phyloP scores from a whole-genome alignment of 1,140 invertebrate species.

The Pseudomyrmex gracilis region DNA sequence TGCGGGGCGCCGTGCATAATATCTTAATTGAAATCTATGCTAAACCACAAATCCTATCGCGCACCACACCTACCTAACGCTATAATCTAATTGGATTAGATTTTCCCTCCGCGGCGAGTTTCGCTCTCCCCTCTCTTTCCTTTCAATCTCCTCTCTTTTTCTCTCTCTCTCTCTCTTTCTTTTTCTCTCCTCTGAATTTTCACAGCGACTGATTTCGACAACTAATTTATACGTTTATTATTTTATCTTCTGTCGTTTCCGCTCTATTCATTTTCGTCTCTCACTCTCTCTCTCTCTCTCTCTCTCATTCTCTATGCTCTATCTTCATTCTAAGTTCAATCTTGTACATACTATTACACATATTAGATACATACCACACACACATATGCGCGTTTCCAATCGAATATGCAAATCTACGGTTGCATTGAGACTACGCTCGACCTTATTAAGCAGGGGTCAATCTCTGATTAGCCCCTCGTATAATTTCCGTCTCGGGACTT shows the following conservation, averaged over 20 bases:
- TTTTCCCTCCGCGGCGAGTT: slow-evolving; percentile 73
- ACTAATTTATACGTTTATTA: too few species aligned
- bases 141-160: slow-evolving; percentile 52
- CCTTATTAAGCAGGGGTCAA: slow-evolving; percentile 19
- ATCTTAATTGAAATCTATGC: slow-evolving; percentile 82
- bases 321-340: slow-evolving; percentile 10
- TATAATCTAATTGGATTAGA: slow-evolving; percentile 80
- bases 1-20: slow-evolving; percentile 71
- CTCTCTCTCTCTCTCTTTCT: slow-evolving; percentile 30
- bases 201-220: too few species aligned
- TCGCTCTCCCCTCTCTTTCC: slow-evolving; percentile 52
- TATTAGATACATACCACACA: neutral
- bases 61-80: slow-evolving; percentile 69
- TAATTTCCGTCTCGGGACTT: slow-evolving; percentile 23
- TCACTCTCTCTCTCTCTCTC: slow-evolving; percentile 31
- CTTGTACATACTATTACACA: slow-evolving; percentile 1
- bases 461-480: slow-evolving; percentile 46
- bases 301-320: slow-evolving; percentile 30
- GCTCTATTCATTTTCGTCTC: slow-evolving; percentile 13
- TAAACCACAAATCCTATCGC: slow-evolving; percentile 68
- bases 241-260: neutral
- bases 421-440: slow-evolving; percentile 21
- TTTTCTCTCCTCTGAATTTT: too few species aligned
- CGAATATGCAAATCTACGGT: slow-evolving; percentile 50
- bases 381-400: slow-evolving; percentile 21